These are phyloP conservation scores for Zygogramma bicolorata DNA, from an alignment of 2,888 invertebrate species.

Conservation along the genomic window DNA sequence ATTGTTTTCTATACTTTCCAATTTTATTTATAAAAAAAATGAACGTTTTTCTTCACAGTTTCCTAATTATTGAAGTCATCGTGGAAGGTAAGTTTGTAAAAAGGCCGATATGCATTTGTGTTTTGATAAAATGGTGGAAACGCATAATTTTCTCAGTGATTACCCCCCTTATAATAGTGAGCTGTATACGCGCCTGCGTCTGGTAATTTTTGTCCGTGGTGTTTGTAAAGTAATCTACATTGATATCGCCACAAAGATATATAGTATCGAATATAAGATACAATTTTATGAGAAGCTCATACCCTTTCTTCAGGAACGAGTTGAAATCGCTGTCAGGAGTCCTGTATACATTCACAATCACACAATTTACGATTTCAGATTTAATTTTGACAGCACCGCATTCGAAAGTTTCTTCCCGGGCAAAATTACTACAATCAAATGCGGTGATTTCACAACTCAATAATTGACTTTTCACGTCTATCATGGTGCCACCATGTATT, in stretches of 20 bases:
- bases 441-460: background rate
- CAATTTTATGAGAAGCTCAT: background rate
- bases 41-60: no score
- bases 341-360: slow-evolving; percentile 4
- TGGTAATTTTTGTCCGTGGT: background rate
- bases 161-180: no score
- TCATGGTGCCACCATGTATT: no score
- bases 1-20: no score
- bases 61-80: no score
- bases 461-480: background rate
- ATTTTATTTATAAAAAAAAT: no score
- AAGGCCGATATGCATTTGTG: no score
- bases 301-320: background rate
- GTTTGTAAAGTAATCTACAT: slow-evolving; percentile 1
- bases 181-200: no score
- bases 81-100: no score
- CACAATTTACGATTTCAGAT: background rate
- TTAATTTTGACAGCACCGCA: slow-evolving; percentile 12
- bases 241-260: slow-evolving; percentile 1
- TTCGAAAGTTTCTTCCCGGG: background rate
- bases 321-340: slow-evolving; percentile 8
- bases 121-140: no score
- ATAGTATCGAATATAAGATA: slow-evolving; percentile 1
- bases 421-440: background rate
- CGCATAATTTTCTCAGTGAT: no score